phyloP scores from a whole-genome alignment of 2,113 vertebrate species.

The Alaudala cheleensis region DNA sequence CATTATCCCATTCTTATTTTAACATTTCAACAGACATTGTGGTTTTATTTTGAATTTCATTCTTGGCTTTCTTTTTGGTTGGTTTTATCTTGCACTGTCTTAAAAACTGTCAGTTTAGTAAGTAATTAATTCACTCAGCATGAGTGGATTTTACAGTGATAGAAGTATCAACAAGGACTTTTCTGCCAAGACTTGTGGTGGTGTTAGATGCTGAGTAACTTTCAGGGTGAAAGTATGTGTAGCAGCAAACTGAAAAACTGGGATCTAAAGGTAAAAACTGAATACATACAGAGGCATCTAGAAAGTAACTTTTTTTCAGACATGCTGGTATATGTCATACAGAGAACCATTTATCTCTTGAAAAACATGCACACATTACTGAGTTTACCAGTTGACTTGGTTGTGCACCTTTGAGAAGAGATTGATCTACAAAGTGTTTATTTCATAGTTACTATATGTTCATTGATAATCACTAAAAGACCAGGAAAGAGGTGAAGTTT shows the following conservation, averaged over 20 bases:
- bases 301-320: not conserved
- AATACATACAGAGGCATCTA: not conserved
- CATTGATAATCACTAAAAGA: not conserved
- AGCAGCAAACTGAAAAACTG: not conserved
- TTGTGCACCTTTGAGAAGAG: not conserved
- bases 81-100: not conserved
- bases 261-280: not conserved
- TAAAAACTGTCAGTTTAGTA: not conserved
- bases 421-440: not conserved
- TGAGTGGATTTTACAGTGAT: not conserved
- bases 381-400: not conserved
- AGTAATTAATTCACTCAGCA: slow-evolving; percentile 1
- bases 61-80: not conserved
- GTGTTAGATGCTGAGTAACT: not conserved
- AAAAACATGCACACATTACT: not conserved
- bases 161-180: not conserved
- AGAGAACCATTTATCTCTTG: not conserved
- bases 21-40: not conserved
- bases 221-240: not conserved
- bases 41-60: not conserved
- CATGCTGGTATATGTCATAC: not conserved
- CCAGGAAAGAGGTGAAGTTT: not conserved
- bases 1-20: not conserved
- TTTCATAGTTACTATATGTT: not conserved
- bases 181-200: not conserved